phyloP scores from a whole-genome alignment of 2,797 vertebrate genomes.

The Staurois parvus region DNA sequence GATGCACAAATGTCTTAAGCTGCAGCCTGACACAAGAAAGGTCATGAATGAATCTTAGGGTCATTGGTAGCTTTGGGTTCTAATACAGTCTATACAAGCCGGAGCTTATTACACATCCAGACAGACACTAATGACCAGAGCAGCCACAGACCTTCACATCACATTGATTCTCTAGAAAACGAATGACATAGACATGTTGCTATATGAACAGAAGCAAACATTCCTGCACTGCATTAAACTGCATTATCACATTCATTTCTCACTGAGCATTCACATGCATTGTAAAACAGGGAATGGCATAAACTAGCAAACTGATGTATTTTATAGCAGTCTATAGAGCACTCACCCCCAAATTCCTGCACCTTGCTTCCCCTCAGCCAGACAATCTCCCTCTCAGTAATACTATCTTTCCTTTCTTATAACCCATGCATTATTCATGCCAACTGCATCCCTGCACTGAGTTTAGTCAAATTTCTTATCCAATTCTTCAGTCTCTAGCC shows the following conservation, averaged over 20 bases:
- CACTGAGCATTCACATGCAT: background rate
- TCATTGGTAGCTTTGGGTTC: background rate
- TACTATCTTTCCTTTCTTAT: constrained; percentile 19
- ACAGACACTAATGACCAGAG: background rate
- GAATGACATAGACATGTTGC: background rate
- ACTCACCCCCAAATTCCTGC: background rate
- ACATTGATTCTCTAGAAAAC: constrained; percentile 2
- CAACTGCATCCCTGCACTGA: constrained; percentile 9
- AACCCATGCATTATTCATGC: constrained; percentile 28
- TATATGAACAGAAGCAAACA: constrained; percentile 15
- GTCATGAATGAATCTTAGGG: constrained; percentile 1
- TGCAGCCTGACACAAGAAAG: constrained; percentile 7
- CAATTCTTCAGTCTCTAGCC: background rate
- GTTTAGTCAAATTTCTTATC: constrained; percentile 25
- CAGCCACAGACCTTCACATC: background rate
- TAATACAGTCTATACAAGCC: background rate
- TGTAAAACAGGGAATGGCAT: background rate
- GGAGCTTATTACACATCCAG: background rate
- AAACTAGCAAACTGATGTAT: background rate
- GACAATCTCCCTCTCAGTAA: constrained; percentile 14
- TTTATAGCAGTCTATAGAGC: background rate
- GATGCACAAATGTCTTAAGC: background rate
- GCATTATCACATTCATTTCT: constrained; percentile 22
- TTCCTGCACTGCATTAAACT: constrained; percentile 33
- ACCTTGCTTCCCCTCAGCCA: background rate